Evolutionary conservation across 2,888 invertebrate species (phyloP).

Genomic region (Acrobasis suavella): DNA sequence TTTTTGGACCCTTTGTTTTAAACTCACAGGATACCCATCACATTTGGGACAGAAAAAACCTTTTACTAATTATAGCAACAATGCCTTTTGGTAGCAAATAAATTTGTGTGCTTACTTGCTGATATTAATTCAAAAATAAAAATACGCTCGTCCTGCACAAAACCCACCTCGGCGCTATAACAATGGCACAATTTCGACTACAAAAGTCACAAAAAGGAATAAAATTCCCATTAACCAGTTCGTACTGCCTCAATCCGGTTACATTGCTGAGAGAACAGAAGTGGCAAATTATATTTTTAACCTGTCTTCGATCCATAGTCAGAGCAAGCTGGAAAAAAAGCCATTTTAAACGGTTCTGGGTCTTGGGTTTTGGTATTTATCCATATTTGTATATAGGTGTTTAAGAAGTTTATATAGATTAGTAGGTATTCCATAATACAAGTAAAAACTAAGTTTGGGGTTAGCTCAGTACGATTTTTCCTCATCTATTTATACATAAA

Average conservation of each 20-base stretch:
- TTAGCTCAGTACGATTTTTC: too few relatives aligned
- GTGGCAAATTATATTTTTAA: too few relatives aligned
- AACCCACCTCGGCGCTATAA: neutral
- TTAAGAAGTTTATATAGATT: too few relatives aligned
- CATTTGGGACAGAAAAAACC: neutral
- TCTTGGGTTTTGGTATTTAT: too few relatives aligned
- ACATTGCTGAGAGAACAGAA: neutral
- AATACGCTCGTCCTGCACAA: neutral
- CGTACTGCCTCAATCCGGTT: conserved; percentile 9
- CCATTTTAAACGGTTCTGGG: too few relatives aligned
- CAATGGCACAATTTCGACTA: conserved; percentile 17
- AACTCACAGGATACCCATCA: neutral
- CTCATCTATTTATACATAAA: too few relatives aligned
- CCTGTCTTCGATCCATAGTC: too few relatives aligned
- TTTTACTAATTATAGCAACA: neutral
- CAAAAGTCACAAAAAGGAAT: conserved; percentile 20
- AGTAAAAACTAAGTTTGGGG: too few relatives aligned
- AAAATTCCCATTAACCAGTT: conserved; percentile 19
- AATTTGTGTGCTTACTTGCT: neutral
- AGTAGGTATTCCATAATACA: too few relatives aligned
- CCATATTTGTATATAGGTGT: too few relatives aligned
- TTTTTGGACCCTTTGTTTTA: too few relatives aligned
- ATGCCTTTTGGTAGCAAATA: neutral
- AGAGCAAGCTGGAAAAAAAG: too few relatives aligned
- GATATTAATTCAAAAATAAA: conserved; percentile 3